A percentile compares a stretch with the other conserved stretches of the same genome.
Conservation (phyloP, 2,797 vertebrate species). For the Tokudaia tokunoshimensis region DNA sequence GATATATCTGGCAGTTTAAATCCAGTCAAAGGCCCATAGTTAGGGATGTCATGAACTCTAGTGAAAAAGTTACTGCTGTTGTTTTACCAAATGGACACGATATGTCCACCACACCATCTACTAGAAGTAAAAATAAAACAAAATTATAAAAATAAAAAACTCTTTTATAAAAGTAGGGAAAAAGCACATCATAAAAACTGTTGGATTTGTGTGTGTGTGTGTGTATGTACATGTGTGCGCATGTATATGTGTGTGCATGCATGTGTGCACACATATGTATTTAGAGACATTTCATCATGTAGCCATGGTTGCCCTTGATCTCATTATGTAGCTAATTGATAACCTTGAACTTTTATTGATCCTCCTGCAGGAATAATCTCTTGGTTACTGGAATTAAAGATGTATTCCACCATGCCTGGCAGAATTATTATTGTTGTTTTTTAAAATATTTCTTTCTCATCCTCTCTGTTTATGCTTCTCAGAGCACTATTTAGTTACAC, state of each 20-base stretch:
- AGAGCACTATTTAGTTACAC: background rate
- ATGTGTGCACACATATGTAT: background rate
- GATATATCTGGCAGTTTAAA: background rate
- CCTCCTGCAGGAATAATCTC: background rate
- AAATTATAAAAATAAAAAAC: background rate
- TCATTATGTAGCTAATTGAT: background rate
- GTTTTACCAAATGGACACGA: background rate
- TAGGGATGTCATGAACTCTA: background rate
- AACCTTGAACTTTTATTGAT: background rate
- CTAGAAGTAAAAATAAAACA: background rate
- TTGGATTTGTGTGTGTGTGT: background rate
- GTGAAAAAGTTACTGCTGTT: background rate
- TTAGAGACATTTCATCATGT: background rate
- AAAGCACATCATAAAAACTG: background rate
- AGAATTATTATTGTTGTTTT: background rate
- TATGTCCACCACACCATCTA: background rate
- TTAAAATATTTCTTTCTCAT: background rate
- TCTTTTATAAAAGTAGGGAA: background rate
- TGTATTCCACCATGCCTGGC: background rate
- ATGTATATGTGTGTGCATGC: background rate
- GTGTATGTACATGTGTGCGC: no score
- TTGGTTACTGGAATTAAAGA: background rate
- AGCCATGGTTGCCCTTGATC: background rate
- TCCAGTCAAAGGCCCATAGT: background rate
- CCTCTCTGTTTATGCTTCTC: constrained; percentile 41